Base-by-base conservation (phyloP, 2,888 invertebrate species). In the Phengaris alcon region DNA sequence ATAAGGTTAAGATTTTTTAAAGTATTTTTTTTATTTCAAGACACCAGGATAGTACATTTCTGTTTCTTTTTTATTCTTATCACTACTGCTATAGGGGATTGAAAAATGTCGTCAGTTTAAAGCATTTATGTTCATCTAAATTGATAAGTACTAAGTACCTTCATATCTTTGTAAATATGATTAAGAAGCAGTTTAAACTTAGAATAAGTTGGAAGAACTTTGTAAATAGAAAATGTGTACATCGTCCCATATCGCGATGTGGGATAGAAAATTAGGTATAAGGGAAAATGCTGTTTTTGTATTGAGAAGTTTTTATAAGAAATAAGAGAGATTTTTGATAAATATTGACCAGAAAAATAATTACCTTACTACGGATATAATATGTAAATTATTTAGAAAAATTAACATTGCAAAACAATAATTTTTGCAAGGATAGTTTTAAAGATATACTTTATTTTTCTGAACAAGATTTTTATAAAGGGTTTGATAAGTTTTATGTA, bases 111-210 rank as follows among this genome's bases (percentile, higher is more conserved):
- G 64, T 64, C 64, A 44, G 35, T 12, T 35, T 35, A 10, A 64
- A 64, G 64, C 64, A 64, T 64, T 64, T 64, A 64, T 64, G 35
- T 64, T 35, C 59, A 15, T 3, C 6, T 64, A 64, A 35, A 13
- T 64, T 64, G 64, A 64, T 64, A 64, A 64, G 64, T 35, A 59
- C 59, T 59, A 22, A 59, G 59, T 64, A 64, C 35, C 35, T 64
- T 6, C 64, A 64, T 64, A 64, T 64, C 64, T 64, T 64, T 64
- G 64, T 64, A 64, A 64, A 64, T 64, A 55, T n/a, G 13, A 64
- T 64, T 22, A 35, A 10, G 35, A 64, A 64, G 35, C 12, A 22
- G 15, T 44, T 12, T 4, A 64, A 35, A 35, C 64, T 64, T 5
- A 13, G 22, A 51, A 7, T 48, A 48, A 10, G 51, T 48, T 22